Percentiles rank a stretch among this genome's conserved stretches.
Conservation (phyloP, 2,797 vertebrate species). For the Remorina albescens region DNA sequence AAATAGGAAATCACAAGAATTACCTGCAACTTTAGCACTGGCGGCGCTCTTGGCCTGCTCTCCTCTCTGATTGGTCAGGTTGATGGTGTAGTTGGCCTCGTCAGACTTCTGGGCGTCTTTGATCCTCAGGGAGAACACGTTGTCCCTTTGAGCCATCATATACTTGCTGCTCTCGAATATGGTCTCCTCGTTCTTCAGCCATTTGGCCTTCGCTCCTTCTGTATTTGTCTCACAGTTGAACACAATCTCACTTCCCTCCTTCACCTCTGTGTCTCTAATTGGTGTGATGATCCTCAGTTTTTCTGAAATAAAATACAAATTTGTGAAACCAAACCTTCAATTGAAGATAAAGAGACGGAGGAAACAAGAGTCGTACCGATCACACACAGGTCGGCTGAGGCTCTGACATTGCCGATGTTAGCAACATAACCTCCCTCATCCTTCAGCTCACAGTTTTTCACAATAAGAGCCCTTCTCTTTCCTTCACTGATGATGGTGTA, state of each 20-base stretch:
- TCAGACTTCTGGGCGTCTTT: conserved; percentile 89
- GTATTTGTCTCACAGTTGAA: conserved; percentile 98
- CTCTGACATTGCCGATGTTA: conserved; percentile 90
- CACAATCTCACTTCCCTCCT: conserved; percentile 92
- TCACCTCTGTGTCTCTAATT: conserved; percentile 91
- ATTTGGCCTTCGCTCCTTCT: conserved; percentile 96
- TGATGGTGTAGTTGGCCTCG: conserved; percentile 88
- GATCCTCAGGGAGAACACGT: conserved; percentile 95
- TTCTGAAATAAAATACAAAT: conserved; percentile 80
- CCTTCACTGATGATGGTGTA: conserved; percentile 92
- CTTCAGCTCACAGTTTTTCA: conserved; percentile 89
- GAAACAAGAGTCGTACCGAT: conserved; percentile 88
- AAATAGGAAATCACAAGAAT: not conserved
- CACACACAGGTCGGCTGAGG: conserved; percentile 90
- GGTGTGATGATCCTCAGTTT: conserved; percentile 96
- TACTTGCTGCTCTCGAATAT: conserved; percentile 97
- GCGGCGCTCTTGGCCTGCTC: conserved; percentile 91
- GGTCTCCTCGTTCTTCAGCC: conserved; percentile 94
- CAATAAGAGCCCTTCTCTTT: conserved; percentile 90
- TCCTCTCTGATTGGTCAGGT: conserved; percentile 91
- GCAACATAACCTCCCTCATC: conserved; percentile 91
- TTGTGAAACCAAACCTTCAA: not conserved
- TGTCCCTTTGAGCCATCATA: conserved; percentile 93
- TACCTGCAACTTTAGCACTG: conserved; percentile 89
- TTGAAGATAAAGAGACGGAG: conserved; percentile 5